Base-by-base conservation (phyloP, 2,888 invertebrate species). In the Cephalotes varians region DNA sequence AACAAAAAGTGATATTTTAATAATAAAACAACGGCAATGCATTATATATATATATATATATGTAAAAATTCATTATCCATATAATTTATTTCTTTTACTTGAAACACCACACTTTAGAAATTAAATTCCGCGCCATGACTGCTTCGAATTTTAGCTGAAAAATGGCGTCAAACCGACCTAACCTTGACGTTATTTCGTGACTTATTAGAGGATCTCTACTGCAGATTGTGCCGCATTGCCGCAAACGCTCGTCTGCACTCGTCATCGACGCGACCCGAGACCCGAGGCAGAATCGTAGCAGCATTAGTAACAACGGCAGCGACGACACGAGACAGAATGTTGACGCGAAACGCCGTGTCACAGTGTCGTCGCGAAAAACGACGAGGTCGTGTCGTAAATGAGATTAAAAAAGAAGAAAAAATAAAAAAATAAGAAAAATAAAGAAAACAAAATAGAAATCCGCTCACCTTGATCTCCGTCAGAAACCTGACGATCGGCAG, bases 181-280 rank as follows among this genome's bases (percentile, higher is more conserved):
- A 34, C 2, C 5, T 34, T 2, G 34, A 34, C 34, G 2, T 34
- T 2, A 34, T 34, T 34, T 34, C 34, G 34, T 5, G 34, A 34
- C 34, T 34, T 34, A 34, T 34, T 34, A 34, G 5, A 34, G 34
- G n/a, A n/a, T n/a, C 51, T n/a, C 10, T 51, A 89, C 88, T 90
- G 92, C 91, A 90, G 92, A 92, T 91, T 90, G 86, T 90, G 88
- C 91, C 92, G 92, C 92, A 92, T 92, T 91, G 91, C 81, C 85
- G 86, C 86, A 87, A 86, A 81, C 81, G 76, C 60, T 82, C 85
- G 77, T 79, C 83, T 85, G 80, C 81, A 73, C 60, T 82, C 85
- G 77, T 79, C 83, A 87, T 72, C 85, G 87, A 74, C 65, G 54
- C 85, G 82, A 72, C 54, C 60, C 40, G 25, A 12, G 37, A n/a